These are phyloP conservation scores for Parazoanthus swiftii DNA, from an alignment of 92 coral and sea anemone genomes.

Conservation along the genomic window DNA sequence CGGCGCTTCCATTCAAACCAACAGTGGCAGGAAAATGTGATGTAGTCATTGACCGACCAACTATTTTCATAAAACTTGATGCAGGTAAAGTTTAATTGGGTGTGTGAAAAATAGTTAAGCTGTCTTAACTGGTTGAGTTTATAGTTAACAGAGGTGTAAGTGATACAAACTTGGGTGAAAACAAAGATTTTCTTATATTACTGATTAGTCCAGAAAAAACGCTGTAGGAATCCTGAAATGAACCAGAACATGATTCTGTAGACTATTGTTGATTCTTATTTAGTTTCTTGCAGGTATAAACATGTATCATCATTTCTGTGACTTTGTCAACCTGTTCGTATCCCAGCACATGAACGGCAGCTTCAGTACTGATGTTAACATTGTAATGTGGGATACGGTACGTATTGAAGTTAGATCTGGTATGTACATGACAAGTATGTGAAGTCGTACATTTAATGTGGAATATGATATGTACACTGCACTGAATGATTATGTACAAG, in stretches of 20 bases:
- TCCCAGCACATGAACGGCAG: constrained; percentile 85
- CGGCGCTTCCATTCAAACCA: constrained; percentile 60
- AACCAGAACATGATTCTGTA: not conserved
- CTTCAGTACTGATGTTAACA: constrained; percentile 61
- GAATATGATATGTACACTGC: no score
- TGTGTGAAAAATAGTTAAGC: not conserved
- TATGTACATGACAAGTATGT: no score
- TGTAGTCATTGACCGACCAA: constrained; percentile 63
- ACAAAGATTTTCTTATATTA: no score
- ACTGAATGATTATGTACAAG: no score
- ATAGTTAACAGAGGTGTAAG: no score
- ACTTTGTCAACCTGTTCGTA: constrained; percentile 71
- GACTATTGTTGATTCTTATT: constrained; percentile 12
- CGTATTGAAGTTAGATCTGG: constrained; percentile 32
- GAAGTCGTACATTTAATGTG: no score
- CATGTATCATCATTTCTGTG: constrained; percentile 86
- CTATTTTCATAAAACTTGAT: constrained; percentile 76
- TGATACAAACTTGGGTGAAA: no score
- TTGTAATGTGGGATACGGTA: constrained; percentile 88
- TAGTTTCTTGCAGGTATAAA: constrained; percentile 63
- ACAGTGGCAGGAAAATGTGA: constrained; percentile 61
- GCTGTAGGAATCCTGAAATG: not conserved
- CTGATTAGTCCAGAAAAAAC: no score
- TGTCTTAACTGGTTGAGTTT: not conserved
- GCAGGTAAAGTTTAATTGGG: constrained; percentile 56